phyloP scores from a whole-genome alignment of 2,888 invertebrate genomes.

The Synergus japonicus region DNA sequence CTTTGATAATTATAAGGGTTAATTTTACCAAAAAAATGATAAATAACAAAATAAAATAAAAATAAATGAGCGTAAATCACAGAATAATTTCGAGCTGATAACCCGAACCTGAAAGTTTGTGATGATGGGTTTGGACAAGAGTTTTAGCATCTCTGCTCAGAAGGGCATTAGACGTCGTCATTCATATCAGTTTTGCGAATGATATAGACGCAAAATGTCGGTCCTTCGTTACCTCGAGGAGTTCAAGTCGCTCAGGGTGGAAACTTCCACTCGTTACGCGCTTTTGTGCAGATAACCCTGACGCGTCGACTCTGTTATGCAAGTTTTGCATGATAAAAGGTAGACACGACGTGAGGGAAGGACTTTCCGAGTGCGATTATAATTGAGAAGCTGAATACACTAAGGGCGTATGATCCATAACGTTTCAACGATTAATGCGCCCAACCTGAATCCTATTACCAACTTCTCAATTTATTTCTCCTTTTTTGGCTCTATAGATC shows the following conservation, averaged over 20 bases:
- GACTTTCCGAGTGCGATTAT: constrained; percentile 31
- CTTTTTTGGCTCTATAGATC: constrained; percentile 1
- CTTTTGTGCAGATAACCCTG: constrained; percentile 38
- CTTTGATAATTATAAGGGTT: too few relatives aligned
- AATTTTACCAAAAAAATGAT: too few relatives aligned
- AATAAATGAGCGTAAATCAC: too few relatives aligned
- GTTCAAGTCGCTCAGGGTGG: constrained; percentile 9
- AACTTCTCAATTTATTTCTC: constrained; percentile 30
- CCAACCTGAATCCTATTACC: constrained; percentile 4
- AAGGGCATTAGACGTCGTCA: neutral
- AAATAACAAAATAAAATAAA: too few relatives aligned
- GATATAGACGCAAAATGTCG: constrained; percentile 22
- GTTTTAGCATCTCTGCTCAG: neutral
- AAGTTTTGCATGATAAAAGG: constrained; percentile 39
- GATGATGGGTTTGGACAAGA: neutral
- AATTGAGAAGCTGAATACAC: constrained; percentile 39
- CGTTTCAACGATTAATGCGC: constrained; percentile 28
- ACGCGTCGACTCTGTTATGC: constrained; percentile 38
- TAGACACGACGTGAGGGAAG: constrained; percentile 9
- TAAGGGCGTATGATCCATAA: constrained; percentile 38
- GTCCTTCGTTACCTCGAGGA: constrained; percentile 22
- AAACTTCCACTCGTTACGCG: constrained; percentile 40
- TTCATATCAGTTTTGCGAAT: constrained; percentile 27
- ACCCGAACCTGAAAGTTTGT: neutral
- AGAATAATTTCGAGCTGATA: neutral